Percentiles rank a stretch among this genome's conserved stretches.
Conservation (phyloP, 2,797 vertebrate species). For the Micrastur ruficollis region DNA sequence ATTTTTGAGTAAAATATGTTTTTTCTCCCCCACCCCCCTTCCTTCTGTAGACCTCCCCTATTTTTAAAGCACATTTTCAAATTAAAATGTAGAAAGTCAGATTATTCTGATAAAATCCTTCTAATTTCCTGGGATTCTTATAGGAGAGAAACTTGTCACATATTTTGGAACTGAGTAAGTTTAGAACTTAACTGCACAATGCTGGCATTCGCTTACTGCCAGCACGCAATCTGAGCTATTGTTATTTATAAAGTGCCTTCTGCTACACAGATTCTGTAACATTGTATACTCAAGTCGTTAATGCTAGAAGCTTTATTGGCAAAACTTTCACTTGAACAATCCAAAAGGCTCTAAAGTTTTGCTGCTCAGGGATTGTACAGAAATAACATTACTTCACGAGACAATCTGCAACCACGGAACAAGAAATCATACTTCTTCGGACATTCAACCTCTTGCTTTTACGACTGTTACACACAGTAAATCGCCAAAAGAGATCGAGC, state of each 20-base stretch:
- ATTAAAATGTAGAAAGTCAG: not conserved
- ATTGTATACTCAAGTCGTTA: rapidly evolving
- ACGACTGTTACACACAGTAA: not conserved
- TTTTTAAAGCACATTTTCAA: not conserved
- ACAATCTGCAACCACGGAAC: not conserved
- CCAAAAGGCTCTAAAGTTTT: not conserved
- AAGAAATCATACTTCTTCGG: not conserved
- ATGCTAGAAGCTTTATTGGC: not conserved
- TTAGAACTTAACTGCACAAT: not conserved
- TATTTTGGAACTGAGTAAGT: not conserved
- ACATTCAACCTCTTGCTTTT: not conserved
- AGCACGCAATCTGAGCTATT: not conserved
- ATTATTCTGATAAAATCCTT: not conserved
- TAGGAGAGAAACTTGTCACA: not conserved
- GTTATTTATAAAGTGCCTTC: not conserved
- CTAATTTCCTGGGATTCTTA: not conserved
- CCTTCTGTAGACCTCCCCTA: not conserved
- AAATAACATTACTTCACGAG: not conserved
- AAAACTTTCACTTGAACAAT: not conserved
- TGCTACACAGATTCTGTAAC: not conserved
- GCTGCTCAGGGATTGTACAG: not conserved
- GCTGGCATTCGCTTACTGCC: not conserved
- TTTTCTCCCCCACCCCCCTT: not conserved
- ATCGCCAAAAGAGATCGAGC: not conserved
- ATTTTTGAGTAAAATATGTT: not conserved